Percentiles rank a stretch among this genome's conserved stretches.
Conservation (phyloP, 2,113 vertebrate species). For the Elgaria multicarinata region DNA sequence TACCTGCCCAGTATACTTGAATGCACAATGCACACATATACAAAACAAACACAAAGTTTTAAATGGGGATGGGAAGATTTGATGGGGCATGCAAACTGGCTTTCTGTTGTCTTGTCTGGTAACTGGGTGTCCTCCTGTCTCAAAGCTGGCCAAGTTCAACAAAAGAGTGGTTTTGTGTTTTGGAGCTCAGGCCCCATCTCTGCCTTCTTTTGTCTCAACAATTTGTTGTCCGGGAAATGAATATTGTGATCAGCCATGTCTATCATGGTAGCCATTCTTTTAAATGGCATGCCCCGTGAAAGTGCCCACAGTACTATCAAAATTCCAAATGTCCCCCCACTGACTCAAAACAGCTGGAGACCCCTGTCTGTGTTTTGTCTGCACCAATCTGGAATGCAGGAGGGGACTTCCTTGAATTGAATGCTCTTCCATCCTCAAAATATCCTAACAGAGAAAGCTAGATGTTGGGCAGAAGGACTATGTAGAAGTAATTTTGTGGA, state of each 20-base stretch:
- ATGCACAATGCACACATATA: background rate
- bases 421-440: background rate
- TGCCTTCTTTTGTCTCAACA: too few relatives aligned
- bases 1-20: background rate
- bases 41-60: background rate
- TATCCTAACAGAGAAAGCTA: background rate
- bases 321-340: too few relatives aligned
- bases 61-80: background rate
- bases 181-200: too few relatives aligned
- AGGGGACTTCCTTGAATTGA: background rate
- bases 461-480: background rate
- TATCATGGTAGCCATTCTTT: too few relatives aligned
- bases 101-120: background rate
- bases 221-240: too few relatives aligned
- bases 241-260: too few relatives aligned
- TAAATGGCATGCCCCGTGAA: too few relatives aligned
- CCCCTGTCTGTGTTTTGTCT: background rate
- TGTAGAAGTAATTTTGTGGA: background rate
- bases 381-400: background rate
- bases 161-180: too few relatives aligned
- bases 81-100: too few relatives aligned
- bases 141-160: background rate
- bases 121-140: background rate
- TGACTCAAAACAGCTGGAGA: too few relatives aligned
- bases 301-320: too few relatives aligned